Base-by-base conservation (phyloP, 1,140 invertebrate species). In the Marisa cornuarietis region DNA sequence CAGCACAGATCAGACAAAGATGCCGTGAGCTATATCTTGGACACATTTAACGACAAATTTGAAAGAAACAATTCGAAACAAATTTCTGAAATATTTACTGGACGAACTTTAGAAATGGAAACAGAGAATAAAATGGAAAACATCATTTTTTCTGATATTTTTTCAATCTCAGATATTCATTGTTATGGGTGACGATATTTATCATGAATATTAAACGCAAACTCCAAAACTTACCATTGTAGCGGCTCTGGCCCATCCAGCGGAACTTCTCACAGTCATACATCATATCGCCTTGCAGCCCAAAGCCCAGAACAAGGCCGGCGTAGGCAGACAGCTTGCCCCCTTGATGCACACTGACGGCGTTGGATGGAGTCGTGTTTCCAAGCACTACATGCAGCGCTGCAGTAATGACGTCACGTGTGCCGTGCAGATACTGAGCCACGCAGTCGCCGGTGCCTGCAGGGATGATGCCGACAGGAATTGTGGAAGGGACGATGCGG, bases 391-490 rank as follows among this genome's bases (percentile, higher is more conserved):
- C 80, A n/a, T 76, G 80, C 13, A 84, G 51, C 2, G 83, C 84
- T 11, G 86, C 81, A 8, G 85, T 86, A 18, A 82, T 71, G 42
- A 81, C 69, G 78, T 85, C 84, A 58, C 75, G 78, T 58, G 79
- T 85, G 13, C 85, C 85, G 51, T 87, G 83, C 22, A 86, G 72
- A 71, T 85, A 83, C 72, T 79, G 78, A 63, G 78, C 81, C 26
- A 83, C 63, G 24, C 80, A 79, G 81, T 87, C 83, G 26, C 86
- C 86, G 0, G 85, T 80, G 16, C 86, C 85, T 54, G 84, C 82
- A 0, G 85, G 86, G 71, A 87, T 83, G 61, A 86, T 83, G n/a
- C 86, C 86, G 20, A 88, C 78, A 3, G 87, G 87, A 11, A 86
- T 62, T 11, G 71, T 69, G 63, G 79, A 76, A 13, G 83, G 79